Percentiles rank a stretch among this genome's conserved stretches.
Evolutionary conservation across 2,113 vertebrate genomes (phyloP).

Genomic region (Cyphomyrus plagiostoma): DNA sequence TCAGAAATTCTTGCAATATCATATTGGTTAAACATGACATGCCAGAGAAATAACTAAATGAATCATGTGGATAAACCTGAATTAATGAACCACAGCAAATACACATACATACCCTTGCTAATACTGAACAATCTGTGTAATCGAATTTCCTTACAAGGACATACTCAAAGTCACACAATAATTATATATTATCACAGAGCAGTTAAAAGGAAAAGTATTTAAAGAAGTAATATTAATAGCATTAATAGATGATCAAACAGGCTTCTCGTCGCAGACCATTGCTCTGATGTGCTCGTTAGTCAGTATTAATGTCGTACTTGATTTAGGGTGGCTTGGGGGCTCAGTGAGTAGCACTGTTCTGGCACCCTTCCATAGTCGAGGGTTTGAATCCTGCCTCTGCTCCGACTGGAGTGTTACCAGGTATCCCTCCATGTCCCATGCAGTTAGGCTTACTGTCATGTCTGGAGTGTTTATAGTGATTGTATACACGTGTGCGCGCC

Average conservation of each 20-base stretch:
- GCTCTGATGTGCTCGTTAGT: neutral
- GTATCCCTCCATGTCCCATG: neutral
- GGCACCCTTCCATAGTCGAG: neutral
- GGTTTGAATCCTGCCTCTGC: neutral
- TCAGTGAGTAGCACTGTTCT: neutral
- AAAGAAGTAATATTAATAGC: neutral
- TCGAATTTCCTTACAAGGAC: no score
- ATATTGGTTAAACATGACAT: neutral
- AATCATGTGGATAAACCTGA: neutral
- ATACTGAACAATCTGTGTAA: neutral
- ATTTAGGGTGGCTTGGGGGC: neutral
- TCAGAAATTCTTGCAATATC: neutral
- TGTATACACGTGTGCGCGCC: neutral
- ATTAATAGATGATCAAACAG: neutral
- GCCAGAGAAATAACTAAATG: neutral
- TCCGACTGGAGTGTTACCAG: neutral
- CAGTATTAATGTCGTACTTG: conserved; percentile 19
- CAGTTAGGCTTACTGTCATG: neutral
- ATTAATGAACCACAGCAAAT: neutral
- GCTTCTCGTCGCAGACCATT: neutral
- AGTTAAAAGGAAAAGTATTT: neutral
- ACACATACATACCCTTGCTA: neutral
- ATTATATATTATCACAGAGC: neutral
- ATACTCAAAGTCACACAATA: neutral
- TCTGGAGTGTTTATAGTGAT: neutral